Percentiles rank a stretch among this genome's conserved stretches.
Evolutionary conservation across 2,113 vertebrate species (phyloP).

Genomic region (Phainopepla nitens): DNA sequence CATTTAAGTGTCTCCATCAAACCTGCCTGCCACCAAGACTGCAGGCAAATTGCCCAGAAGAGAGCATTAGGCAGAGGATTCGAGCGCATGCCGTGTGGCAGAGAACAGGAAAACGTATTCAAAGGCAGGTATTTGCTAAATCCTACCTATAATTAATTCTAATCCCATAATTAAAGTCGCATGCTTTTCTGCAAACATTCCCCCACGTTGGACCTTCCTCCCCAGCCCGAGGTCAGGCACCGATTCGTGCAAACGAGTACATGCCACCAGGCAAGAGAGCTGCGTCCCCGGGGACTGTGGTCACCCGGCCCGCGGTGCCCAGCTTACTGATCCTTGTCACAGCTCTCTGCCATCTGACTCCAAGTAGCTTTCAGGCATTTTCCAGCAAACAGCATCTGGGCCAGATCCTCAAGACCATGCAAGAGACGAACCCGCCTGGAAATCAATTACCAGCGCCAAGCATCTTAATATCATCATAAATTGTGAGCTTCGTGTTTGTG

Average conservation of each 20-base stretch:
- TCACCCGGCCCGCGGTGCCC: not conserved
- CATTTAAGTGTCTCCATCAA: not conserved
- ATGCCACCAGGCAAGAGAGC: not conserved
- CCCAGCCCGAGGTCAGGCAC: not conserved
- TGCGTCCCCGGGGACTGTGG: not conserved
- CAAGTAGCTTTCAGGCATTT: conserved; percentile 35
- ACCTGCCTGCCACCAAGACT: not conserved
- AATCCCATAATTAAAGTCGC: conserved; percentile 41
- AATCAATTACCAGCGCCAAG: not conserved
- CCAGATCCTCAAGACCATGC: not conserved
- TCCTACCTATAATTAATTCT: conserved; percentile 39
- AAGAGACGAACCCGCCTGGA: not conserved
- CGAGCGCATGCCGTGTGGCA: fast-evolving
- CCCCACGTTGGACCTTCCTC: not conserved
- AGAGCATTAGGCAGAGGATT: conserved; percentile 22
- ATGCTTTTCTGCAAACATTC: conserved; percentile 20
- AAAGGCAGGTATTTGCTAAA: conserved; percentile 44
- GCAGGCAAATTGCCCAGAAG: conserved; percentile 14
- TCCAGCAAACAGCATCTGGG: conserved; percentile 15
- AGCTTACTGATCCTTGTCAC: not conserved
- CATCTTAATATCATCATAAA: not conserved
- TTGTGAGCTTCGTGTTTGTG: not conserved
- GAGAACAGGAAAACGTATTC: conserved; percentile 14
- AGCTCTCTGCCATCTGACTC: not conserved
- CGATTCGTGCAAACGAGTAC: fast-evolving